phyloP scores from a whole-genome alignment of 2,113 vertebrate genomes.

The Onychostoma macrolepis region DNA sequence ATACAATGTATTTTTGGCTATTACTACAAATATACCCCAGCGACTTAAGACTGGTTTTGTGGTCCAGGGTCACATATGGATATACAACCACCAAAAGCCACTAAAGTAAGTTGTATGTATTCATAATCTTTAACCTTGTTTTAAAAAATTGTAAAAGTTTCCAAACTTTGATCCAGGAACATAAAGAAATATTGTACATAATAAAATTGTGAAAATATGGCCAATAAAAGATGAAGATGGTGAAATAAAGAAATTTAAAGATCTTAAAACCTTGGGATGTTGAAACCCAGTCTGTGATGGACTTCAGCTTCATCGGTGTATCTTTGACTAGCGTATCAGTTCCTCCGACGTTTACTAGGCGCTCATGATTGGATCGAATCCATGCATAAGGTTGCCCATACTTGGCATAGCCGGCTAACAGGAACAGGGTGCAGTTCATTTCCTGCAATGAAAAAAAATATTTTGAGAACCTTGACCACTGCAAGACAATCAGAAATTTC shows the following conservation, averaged over 20 bases:
- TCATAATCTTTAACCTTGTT: not conserved
- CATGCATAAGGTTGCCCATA: constrained; percentile 80
- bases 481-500: not conserved
- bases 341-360: constrained; percentile 75
- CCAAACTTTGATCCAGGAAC: not conserved
- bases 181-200: not conserved
- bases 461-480: not conserved
- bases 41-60: too few relatives aligned
- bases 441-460: constrained; percentile 66
- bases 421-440: constrained; percentile 81
- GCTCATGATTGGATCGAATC: constrained; percentile 82
- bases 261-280: constrained; percentile 69
- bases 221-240: not conserved
- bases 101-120: not conserved
- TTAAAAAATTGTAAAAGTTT: not conserved
- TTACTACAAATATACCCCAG: too few relatives aligned
- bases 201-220: not conserved
- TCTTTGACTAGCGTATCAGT: constrained; percentile 76
- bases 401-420: constrained; percentile 79
- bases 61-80: too few relatives aligned
- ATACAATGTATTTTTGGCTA: too few relatives aligned
- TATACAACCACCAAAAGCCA: not conserved
- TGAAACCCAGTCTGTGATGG: constrained; percentile 72
- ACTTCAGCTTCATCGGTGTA: constrained; percentile 79
- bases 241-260: not conserved